Conservation (phyloP, 2,888 invertebrate genomes). For the Dynastes grantii region DNA sequence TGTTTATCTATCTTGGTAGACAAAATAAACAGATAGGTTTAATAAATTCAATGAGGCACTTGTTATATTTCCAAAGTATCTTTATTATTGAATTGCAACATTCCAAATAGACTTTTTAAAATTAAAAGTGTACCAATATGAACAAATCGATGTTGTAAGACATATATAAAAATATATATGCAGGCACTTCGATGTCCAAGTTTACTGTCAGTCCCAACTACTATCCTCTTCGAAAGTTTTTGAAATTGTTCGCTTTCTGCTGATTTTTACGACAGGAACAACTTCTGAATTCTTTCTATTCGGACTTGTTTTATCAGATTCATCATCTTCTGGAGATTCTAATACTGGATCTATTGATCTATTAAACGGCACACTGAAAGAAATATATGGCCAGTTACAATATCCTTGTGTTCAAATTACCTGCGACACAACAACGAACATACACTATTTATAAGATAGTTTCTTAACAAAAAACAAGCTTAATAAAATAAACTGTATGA, state of each 20-base stretch:
- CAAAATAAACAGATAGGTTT: too few relatives aligned
- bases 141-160: constrained; percentile 24
- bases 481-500: too few relatives aligned
- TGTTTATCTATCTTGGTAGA: too few relatives aligned
- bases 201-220: constrained; percentile 58
- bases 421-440: too few relatives aligned
- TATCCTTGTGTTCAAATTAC: too few relatives aligned
- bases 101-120: constrained; percentile 14
- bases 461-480: too few relatives aligned
- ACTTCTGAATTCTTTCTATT: constrained; percentile 11
- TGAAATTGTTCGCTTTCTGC: constrained; percentile 45
- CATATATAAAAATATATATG: constrained; percentile 35
- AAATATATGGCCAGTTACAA: neutral
- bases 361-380: constrained; percentile 48
- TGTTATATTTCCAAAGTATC: constrained; percentile 4
- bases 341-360: constrained; percentile 59
- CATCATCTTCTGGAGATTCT: constrained; percentile 55
- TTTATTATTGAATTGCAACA: constrained; percentile 12
- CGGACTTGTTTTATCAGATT: constrained; percentile 28
- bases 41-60: too few relatives aligned
- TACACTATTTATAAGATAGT: too few relatives aligned
- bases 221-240: constrained; percentile 59
- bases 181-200: neutral
- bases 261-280: constrained; percentile 48
- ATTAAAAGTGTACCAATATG: constrained; percentile 5